Base-by-base conservation (phyloP, 2,888 invertebrate genomes). In the Clistopyga incitator region DNA sequence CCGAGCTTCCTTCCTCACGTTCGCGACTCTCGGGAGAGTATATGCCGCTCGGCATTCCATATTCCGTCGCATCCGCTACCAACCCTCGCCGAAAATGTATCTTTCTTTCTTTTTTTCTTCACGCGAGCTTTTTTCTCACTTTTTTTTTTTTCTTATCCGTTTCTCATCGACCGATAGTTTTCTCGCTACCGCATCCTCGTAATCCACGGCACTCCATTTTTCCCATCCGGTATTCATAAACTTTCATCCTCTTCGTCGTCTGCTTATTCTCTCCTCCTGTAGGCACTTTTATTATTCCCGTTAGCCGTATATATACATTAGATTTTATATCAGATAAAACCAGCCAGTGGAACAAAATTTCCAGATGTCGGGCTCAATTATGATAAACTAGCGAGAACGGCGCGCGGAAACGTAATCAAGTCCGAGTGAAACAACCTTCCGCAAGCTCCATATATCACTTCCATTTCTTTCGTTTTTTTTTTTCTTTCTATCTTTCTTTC, bases 141-240 rank as follows among this genome's bases (percentile, higher is more conserved):
- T 47, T 50, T 67, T n/a, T 54, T 20, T 64, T 38, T 67, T 70
- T 56, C 38, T 77, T 70, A 52, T 67, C 68, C 59, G 70, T 65
- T 78, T 34, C n/a, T 61, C 34, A 13, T 61, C 52, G 65, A 10
- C 75, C 59, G 78, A 78, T 75, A 68, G 70, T 82, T 76, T 72
- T 83, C 79, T 72, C 72, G 70, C 76, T 67, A 56, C 65, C 70
- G 65, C 76, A 25, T 78, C 38, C 56, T 15, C 78, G 64, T 61
- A 75, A 68, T 70, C 68, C 81, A 56, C 29, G 65, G 45, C 65
- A 59, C 78, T 75, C 78, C 76, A 70, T 83, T 71, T 83, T 82
- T 83, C 85, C 74, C 79, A 83, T 80, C 59, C 79, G 38, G 74
- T 80, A 83, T 85, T 85, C 83, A 85, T 83, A 85, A 82, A 80